Evolutionary conservation across 2,797 vertebrate genomes (phyloP).

Genomic region (Melanogrammus aeglefinus): DNA sequence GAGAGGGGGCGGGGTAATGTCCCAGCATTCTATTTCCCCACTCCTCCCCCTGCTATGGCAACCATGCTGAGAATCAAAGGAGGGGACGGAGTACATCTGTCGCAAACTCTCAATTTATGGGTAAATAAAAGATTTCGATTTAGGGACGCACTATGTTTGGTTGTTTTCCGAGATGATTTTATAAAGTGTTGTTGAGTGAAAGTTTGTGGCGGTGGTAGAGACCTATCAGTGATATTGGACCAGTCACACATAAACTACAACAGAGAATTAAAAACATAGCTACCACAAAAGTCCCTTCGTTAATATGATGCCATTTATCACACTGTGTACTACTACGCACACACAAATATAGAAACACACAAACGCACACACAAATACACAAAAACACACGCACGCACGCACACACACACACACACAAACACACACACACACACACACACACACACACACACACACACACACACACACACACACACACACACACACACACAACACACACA

Average conservation of each 20-base stretch:
- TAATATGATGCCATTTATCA: background rate
- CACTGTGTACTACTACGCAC: constrained; percentile 1
- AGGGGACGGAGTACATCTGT: constrained; percentile 18
- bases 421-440: background rate
- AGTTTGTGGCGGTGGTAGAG: background rate
- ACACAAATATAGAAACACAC: too few relatives aligned
- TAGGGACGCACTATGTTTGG: background rate
- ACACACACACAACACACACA: background rate
- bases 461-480: background rate
- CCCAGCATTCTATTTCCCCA: constrained; percentile 19
- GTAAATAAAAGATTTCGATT: background rate
- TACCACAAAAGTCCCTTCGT: background rate
- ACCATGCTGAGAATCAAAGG: constrained; percentile 25
- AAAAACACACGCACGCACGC: background rate
- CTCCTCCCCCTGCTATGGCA: constrained; percentile 26
- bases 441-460: background rate
- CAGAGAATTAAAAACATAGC: background rate
- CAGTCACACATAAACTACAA: background rate
- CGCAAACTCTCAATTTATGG: constrained; percentile 14
- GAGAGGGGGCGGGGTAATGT: constrained; percentile 27
- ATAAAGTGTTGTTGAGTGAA: background rate
- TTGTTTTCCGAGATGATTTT: background rate
- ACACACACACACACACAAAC: background rate
- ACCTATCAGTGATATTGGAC: background rate
- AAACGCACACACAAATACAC: background rate